Base-by-base conservation (phyloP, 1,140 invertebrate species). In the Colletes gigas region DNA sequence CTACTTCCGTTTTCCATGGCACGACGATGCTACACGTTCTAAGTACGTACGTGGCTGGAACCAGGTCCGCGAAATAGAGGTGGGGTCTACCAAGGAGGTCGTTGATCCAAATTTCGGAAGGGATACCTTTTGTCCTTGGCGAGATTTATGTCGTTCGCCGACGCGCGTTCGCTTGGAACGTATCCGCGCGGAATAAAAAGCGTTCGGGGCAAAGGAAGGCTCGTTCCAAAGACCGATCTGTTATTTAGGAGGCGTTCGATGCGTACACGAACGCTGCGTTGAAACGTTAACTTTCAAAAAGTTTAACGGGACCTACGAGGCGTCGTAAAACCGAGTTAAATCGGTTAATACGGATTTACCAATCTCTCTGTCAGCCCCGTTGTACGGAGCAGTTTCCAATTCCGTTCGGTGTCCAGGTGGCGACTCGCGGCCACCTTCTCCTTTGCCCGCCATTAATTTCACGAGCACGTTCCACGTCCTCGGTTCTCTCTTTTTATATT, bases 381-480 rank as follows among this genome's bases (percentile, higher is more conserved):
- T 30, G 30, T 30, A 30, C 30, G 30, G 30, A 30, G 30, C 30
- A 15, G n/a, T 17, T 30, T 54, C 21, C 47, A 47, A 30, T 41
- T 30, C 50, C 62, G 44, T 44, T 41, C 39, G 39, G 5, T 47
- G 59, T 69, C 55, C 66, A 52, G 57, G n/a, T 55, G 62, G 47
- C 47, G 44, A 17, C 19, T 47, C 52, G 47, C 17, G 21, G 9
- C 12, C 19, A 30, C 30, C 30, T 30, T 21, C 60, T 59, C n/a
- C 50, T 54, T 55, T 19, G 60, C 62, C 50, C 50, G 54, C 54
- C 78, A 60, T 80, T 75, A 80, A 80, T 80, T 80, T 67, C 54
- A 74, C 70, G 44, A 41, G 52, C 78, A 80, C 78, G 78, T 80
- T 21, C 52, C 50, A 57, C 14, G 67, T 55, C 12, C 9, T 5